Base-by-base conservation (phyloP, 2,888 invertebrate species). In the Pandemis cinnamomeana region DNA sequence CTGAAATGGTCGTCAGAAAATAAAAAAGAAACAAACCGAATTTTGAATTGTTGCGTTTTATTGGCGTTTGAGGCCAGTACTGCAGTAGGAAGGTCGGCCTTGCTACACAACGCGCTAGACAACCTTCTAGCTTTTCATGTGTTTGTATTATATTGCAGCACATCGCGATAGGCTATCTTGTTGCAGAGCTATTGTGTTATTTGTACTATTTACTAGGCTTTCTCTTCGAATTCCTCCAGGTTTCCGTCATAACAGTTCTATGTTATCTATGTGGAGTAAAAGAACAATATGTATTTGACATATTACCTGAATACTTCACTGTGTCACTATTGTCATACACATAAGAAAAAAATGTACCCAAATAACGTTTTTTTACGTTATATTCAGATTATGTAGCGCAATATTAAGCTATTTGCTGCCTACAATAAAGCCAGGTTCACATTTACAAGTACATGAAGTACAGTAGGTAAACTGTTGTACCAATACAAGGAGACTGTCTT, bases 41-140 rank as follows among this genome's bases (percentile, higher is more conserved):
- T 20, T 20, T 20, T 1, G 10, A 20, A 55, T 20, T 20, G 2
- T 3, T 8, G 2, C 7, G 2, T 20, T 55, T 55, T 55, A 36
- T 15, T 55, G 20, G 15, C 55, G 15, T 20, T n/a, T 20, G 55
- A 7, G 10, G 20, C 55, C 20, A 55, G 55, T 55, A 55, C 55
- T 55, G 55, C 55, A 55, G 20, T 20, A 20, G 20, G 55, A 55
- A 55, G 55, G 55, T 55, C 20, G 55, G 7, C 55, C 55, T 55
- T 55, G 55, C 20, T 55, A 55, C 20, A 20, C 20, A 8, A 53
- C 55, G 20, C 20, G 20, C 20, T 7, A 15, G 55, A 20, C 20
- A 55, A 8, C 55, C 55, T 55, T 55, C 55, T 51, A 51, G 51
- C n/a, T 51, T 51, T 51, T n/a, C 4, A 20, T 53, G 20, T 15